These are phyloP conservation scores for Sapajus apella DNA, from an alignment of 2,113 vertebrate genomes.

Conservation along the genomic window DNA sequence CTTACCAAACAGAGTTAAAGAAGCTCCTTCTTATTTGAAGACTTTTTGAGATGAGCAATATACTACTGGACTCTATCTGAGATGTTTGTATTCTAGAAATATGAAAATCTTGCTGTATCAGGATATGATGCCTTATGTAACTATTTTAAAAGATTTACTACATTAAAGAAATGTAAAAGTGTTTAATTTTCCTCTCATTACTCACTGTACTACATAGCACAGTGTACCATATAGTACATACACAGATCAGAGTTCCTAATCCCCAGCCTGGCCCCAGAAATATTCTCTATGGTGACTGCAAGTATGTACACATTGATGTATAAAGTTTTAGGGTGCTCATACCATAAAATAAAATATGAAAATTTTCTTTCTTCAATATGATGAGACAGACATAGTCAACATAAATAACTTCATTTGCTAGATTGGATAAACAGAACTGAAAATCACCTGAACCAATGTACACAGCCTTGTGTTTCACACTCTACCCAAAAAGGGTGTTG, in stretches of 20 bases:
- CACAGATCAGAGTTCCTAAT: neutral
- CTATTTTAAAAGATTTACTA: constrained; percentile 16
- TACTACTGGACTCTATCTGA: neutral
- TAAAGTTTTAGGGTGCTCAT: neutral
- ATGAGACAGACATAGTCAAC: neutral
- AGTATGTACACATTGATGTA: neutral
- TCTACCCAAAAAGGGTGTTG: neutral
- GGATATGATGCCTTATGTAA: neutral
- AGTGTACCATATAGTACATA: neutral
- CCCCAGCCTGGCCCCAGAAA: neutral
- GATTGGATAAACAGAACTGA: neutral
- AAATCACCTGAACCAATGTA: neutral
- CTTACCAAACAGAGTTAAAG: constrained; percentile 37
- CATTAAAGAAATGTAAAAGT: neutral
- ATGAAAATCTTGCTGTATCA: neutral
- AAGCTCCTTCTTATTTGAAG: neutral
- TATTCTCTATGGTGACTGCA: neutral
- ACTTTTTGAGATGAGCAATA: constrained; percentile 15
- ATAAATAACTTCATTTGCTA: neutral
- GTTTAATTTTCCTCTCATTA: neutral
- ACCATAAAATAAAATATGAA: neutral
- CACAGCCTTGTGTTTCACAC: neutral
- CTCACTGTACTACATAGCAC: neutral
- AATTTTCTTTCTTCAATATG: neutral
- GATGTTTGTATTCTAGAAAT: constrained; percentile 4